Conservation (phyloP, 92 coral and sea anemone species). For the Porites lobata region DNA sequence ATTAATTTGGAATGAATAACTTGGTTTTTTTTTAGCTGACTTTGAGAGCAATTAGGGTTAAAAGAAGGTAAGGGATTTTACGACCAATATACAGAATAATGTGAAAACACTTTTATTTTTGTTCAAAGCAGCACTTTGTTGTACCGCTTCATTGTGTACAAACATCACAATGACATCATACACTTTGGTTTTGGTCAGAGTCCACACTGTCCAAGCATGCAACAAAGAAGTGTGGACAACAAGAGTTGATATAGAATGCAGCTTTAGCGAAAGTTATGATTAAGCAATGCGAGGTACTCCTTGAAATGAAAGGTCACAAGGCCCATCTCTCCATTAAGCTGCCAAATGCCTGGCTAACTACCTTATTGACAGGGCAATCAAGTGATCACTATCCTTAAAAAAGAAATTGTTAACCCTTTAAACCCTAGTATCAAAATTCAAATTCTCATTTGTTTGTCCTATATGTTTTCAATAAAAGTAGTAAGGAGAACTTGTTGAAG, state of each 20-base stretch:
- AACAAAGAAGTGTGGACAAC: slow-evolving; percentile 28
- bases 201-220: slow-evolving; percentile 33
- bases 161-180: neutral
- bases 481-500: no score
- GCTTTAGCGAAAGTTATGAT: slow-evolving; percentile 14
- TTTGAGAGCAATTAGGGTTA: neutral
- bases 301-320: neutral
- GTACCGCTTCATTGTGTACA: neutral
- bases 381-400: neutral
- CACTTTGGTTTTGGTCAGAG: slow-evolving; percentile 16
- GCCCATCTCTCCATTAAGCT: neutral
- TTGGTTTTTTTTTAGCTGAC: no score
- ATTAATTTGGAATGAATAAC: no score
- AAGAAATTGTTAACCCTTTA: neutral
- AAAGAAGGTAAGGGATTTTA: neutral
- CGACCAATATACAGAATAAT: neutral
- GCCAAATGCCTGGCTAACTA: neutral
- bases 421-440: no score
- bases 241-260: slow-evolving; percentile 39
- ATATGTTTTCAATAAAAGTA: no score
- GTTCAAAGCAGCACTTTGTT: neutral
- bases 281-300: neutral
- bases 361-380: neutral
- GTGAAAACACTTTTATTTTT: slow-evolving; percentile 6
- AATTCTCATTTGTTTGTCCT: no score